Percentiles rank a stretch among this genome's conserved stretches.
Evolutionary conservation across 2,797 vertebrate genomes (phyloP).

Genomic region (Lepilemur septentrionalis): DNA sequence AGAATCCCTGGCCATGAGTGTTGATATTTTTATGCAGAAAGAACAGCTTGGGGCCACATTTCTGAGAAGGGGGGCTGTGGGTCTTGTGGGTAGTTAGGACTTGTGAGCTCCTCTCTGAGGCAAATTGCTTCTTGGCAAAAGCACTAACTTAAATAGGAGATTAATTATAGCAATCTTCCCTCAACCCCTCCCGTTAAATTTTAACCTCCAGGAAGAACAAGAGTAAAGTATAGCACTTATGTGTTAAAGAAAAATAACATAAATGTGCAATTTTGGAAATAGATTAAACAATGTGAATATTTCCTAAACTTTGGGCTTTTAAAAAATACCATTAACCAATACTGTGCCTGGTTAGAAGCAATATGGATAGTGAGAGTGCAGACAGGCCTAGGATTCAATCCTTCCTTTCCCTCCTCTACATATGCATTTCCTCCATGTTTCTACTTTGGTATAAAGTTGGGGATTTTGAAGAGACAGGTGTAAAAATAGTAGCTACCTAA

Average conservation of each 20-base stretch:
- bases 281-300: background rate
- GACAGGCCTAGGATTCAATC: background rate
- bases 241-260: background rate
- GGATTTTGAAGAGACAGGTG: background rate
- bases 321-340: background rate
- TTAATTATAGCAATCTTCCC: conserved; percentile 26
- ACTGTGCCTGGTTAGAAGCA: background rate
- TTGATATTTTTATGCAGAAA: conserved; percentile 25
- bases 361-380: background rate
- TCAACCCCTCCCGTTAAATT: conserved; percentile 9
- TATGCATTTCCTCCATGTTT: conserved; percentile 27
- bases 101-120: background rate
- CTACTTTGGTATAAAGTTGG: background rate
- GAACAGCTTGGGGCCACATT: background rate
- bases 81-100: background rate
- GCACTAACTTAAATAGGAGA: conserved; percentile 26
- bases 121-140: conserved; percentile 13
- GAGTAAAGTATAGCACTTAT: background rate
- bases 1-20: background rate
- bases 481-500: background rate
- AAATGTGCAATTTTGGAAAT: conserved; percentile 33
- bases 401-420: background rate
- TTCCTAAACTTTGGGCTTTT: background rate
- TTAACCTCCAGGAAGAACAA: background rate
- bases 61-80: background rate